Evolutionary conservation across 2,888 invertebrate species (phyloP), one percentile per base, ranked within the genome.

Genomic region (Drosophila mercatorum): DNA sequence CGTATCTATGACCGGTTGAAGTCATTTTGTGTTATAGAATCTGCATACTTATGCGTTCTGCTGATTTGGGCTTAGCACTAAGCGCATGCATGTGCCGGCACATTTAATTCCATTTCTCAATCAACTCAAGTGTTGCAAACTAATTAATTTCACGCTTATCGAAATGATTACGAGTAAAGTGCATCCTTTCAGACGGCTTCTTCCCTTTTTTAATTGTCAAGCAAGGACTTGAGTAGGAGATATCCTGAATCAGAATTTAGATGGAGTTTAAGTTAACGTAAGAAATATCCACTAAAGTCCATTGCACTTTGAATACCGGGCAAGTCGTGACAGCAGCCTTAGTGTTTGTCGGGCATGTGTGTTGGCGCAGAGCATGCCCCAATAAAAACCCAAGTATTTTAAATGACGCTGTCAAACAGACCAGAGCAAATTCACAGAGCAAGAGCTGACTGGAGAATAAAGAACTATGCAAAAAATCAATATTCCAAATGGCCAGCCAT

Each of bases 81-180:
- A 68, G 56, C 12, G 41, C 43, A 44, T 72, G 59, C n/a, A 10
- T 49, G n/a, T 36, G 17, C 10, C 10, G 44, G 49, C 46, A 44
- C 52, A 68, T 66, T 72, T 67, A 68, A 71, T 75, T 72, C 68
- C 62, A 55, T 66, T 83, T 63, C 41, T 68, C 58, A 73, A 78
- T 47, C 59, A 75, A 68, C 57, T 85, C 72, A 68, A 72, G 69
- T 81, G 81, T 56, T 75, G 64, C 59, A 80, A 83, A 78, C 74
- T 70, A 83, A 87, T 86, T 87, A 79, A 72, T 80, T 80, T 55
- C 5, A n/a, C 41, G 14, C 11, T 44, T 22, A 57, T 57, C 57
- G 22, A 57, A 14, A 44, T 31, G 17, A 41, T 17, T 56, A 11
- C 31, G 17, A 31, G 0, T 10, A 34, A 14, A 31, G 8, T 44